phyloP scores from a whole-genome alignment of 2,888 invertebrate genomes.

The Cephus pulcher region DNA sequence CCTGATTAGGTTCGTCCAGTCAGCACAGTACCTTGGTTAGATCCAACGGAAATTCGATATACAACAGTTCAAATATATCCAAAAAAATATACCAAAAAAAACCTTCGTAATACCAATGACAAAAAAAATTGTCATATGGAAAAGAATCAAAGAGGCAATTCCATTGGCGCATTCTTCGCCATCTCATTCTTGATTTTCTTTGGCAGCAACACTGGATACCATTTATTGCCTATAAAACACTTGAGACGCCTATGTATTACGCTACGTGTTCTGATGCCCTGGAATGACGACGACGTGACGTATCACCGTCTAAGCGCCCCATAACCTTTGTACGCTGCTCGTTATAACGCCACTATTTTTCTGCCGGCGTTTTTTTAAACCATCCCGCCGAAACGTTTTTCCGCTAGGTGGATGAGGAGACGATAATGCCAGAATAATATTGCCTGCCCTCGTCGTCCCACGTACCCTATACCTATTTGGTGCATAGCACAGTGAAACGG shows the following conservation, averaged over 20 bases:
- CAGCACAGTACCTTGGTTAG: neutral
- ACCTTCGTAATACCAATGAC: neutral
- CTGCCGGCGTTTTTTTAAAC: neutral
- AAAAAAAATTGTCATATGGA: neutral
- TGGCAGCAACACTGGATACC: neutral
- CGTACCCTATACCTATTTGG: neutral
- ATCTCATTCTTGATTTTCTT: neutral
- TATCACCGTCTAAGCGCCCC: neutral
- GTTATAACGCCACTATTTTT: neutral
- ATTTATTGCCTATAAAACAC: neutral
- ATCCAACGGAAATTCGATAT: neutral
- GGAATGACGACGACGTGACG: neutral
- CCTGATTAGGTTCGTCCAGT: neutral
- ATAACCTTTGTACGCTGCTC: neutral
- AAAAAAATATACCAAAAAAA: neutral
- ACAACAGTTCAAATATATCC: neutral
- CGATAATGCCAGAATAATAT: neutral
- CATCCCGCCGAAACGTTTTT: neutral
- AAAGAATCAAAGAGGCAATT: neutral
- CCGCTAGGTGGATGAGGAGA: neutral
- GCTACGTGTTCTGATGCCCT: neutral
- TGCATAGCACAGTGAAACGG: neutral
- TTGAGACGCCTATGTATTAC: neutral
- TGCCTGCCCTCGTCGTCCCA: neutral
- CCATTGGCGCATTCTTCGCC: neutral